These are phyloP conservation scores for Apamea crenata DNA, from an alignment of 2,888 invertebrate genomes.

Conservation along the genomic window DNA sequence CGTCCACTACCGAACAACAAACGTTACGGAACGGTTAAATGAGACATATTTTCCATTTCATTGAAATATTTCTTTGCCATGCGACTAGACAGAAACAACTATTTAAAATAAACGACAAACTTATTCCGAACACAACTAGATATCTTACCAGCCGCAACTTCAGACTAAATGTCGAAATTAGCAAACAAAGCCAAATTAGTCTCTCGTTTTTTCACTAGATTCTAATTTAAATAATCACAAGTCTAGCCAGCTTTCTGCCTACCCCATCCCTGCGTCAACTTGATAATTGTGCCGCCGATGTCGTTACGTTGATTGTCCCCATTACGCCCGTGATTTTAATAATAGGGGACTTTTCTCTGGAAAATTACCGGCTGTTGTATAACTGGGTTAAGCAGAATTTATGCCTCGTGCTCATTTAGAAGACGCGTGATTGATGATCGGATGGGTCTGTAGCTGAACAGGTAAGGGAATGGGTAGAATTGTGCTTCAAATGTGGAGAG, in stretches of 20 bases:
- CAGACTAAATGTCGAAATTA: slow-evolving; percentile 17
- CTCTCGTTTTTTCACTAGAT: not conserved
- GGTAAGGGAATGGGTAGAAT: not conserved
- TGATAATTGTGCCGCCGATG: slow-evolving; percentile 44
- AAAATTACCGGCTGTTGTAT: slow-evolving; percentile 39
- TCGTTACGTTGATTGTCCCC: slow-evolving; percentile 54
- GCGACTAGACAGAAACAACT: not conserved
- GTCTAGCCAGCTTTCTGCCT: slow-evolving; percentile 25
- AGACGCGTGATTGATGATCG: slow-evolving; percentile 4
- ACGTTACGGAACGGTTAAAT: not conserved
- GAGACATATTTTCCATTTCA: not conserved
- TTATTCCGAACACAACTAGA: slow-evolving; percentile 20
- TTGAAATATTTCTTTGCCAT: not conserved
- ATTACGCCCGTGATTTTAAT: slow-evolving; percentile 55
- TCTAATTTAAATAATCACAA: slow-evolving; percentile 44
- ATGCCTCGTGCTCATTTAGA: slow-evolving; percentile 6
- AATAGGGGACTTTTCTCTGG: slow-evolving; percentile 41
- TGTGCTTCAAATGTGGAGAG: not conserved
- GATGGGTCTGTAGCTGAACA: not conserved
- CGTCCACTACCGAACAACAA: not conserved
- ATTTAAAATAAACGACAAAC: slow-evolving; percentile 8
- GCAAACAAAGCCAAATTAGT: not conserved
- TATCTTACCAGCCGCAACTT: slow-evolving; percentile 2
- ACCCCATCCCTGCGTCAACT: slow-evolving; percentile 22
- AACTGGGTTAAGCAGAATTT: slow-evolving; percentile 24